Evolutionary conservation across 2,888 invertebrate species (phyloP).

Genomic region (Ptilodon capucinus): DNA sequence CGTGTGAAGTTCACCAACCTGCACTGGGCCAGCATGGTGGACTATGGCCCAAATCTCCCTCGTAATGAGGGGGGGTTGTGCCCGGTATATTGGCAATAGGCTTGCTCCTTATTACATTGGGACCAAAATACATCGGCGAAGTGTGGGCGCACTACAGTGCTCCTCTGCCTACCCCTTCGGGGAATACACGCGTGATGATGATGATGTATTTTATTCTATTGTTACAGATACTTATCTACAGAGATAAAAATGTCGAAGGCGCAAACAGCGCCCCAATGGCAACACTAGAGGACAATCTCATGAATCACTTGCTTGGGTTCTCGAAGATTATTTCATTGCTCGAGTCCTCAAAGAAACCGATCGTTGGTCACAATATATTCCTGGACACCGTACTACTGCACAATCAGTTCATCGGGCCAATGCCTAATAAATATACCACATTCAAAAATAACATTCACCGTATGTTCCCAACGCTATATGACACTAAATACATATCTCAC

Average conservation of each 20-base stretch:
- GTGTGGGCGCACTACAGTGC: no score
- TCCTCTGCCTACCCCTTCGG: no score
- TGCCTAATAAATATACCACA: conserved; percentile 84
- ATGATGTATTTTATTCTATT: no score
- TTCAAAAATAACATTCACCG: conserved; percentile 85
- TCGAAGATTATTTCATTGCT: conserved; percentile 85
- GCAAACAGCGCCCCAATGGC: conserved; percentile 58
- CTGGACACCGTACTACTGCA: conserved; percentile 87
- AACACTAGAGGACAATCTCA: conserved; percentile 73
- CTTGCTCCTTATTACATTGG: no score
- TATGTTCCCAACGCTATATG: conserved; percentile 86
- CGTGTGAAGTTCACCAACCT: no score
- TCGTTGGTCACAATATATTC: conserved; percentile 89
- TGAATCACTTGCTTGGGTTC: conserved; percentile 84
- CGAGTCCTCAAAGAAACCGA: conserved; percentile 84
- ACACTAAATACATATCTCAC: conserved; percentile 88
- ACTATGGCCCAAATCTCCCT: no score
- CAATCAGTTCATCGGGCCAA: conserved; percentile 86
- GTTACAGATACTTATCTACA: conserved; percentile 69
- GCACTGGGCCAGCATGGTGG: no score
- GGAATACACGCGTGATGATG: no score
- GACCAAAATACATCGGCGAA: no score
- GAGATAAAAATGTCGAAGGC: conserved; percentile 65
- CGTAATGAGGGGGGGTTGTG: no score
- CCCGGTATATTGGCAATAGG: no score